Base-by-base conservation (phyloP, 1,140 invertebrate genomes). In the Drosophila navojoa region DNA sequence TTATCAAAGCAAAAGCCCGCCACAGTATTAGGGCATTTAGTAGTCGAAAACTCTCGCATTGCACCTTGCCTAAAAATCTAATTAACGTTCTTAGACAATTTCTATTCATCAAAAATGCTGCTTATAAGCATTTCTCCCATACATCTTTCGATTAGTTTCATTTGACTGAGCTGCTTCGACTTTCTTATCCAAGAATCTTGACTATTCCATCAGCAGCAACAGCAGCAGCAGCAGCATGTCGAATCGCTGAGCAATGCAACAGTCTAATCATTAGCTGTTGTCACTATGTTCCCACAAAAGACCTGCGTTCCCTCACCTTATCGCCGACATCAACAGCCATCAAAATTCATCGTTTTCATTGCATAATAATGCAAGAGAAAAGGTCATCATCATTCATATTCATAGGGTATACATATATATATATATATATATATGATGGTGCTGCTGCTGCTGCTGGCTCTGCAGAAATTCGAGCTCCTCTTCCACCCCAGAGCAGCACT, bases 311-410 rank as follows among this genome's bases (percentile, higher is more conserved):
- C 19, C 19, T 29, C 45, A 54, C 15, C 72, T 76, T 81, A 81
- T 81, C 79, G 42, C 29, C 11, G n/a, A 59, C 54, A 72, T 81
- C 82, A 85, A 78, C 82, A 68, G 78, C 67, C 57, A 73, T 62
- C 64, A 73, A 69, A 61, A 73, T 57, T 69, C 61, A 76, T 53
- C 45, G 61, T 63, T 63, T 52, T 10, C 57, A 44, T 40, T 61
- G 67, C 67, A 74, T 63, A 70, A 71, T 70, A 63, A 55, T 63
- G 72, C 62, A 53, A 54, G 16, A 11, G 61, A 22, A 50, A 61
- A 54, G 50, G 42, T 49, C 70, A 70, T 71, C 80, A 89, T 87
- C 82, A 76, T 54, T 87, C 82, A 89, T 87, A 84, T 77, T 78
- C 63, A 70, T 79, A 32, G 32, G 7, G 47, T 52, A 38, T 38